Evolutionary conservation across 2,113 vertebrate species (phyloP), one percentile per base, ranked within the genome.

Genomic region (Daboia siamensis): DNA sequence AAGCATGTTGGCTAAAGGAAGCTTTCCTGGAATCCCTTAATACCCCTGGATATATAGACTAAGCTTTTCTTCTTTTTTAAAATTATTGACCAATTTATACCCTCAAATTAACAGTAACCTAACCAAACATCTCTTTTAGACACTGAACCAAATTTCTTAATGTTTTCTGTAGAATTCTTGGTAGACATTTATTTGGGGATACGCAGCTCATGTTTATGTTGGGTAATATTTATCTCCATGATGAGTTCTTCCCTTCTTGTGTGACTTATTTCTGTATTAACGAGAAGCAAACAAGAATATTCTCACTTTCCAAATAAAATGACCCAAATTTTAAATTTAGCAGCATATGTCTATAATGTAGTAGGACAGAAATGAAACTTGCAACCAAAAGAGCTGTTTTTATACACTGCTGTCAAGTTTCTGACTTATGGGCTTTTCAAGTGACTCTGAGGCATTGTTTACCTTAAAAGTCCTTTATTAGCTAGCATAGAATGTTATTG

Each of bases 321-420:
- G 44, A n/a, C 55, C 85, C 61, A 39, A 87, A 44, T 23, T 92
- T 87, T 85, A 85, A 85, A 92, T 89, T 85, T 89, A 59, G 12
- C 91, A 74, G 13, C 51, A 56, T 24, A 55, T 6, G 21, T 55
- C 23, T 52, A 33, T 80, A 64, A 52, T 9, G 5, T 55, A 54
- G 13, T 44, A 55, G 15, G 64, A 56, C 26, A 92, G 52, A 54
- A 92, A 89, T n/a, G 51, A 55, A 54, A 8, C 26, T 86, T 13
- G 55, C 17, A 59, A 92, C 9, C 51, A 24, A 54, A 57, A 44
- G 64, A 84, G 33, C 26, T 92, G 52, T 89, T 84, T 57, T 84
- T 48, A 29, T 55, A 92, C 52, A 51, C n/a, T 52, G 39, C 39
- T 39, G 39, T 39, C 39, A 39, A 39, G 39, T 39, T 39, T 39